Conservation (phyloP, 2,797 vertebrate genomes). For the Urophycis tenuis region DNA sequence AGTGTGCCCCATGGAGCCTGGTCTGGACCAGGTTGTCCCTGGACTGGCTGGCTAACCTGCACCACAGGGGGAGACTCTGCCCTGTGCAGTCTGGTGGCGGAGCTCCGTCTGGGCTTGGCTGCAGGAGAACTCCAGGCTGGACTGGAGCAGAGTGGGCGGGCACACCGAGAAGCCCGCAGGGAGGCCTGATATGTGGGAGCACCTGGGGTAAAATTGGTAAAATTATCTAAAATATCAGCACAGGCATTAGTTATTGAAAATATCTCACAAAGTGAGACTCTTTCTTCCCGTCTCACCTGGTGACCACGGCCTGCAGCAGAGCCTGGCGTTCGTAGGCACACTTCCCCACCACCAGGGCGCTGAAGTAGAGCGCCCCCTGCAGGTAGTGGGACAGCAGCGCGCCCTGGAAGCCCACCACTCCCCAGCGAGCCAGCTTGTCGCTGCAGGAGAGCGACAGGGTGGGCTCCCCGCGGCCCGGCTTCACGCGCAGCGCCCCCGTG, state of each 20-base stretch:
- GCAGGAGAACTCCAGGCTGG: conserved; percentile 77
- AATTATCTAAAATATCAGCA: not conserved
- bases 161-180: conserved; percentile 74
- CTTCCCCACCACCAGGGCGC: conserved; percentile 77
- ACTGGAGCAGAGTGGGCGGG: conserved; percentile 72
- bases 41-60: conserved; percentile 68
- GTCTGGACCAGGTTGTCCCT: not conserved
- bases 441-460: conserved; percentile 92
- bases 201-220: conserved; percentile 60
- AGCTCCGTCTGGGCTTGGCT: conserved; percentile 70
- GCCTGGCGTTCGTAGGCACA: conserved; percentile 79
- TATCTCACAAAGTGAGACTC: not conserved
- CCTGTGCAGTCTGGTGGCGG: conserved; percentile 45
- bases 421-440: conserved; percentile 92
- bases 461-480: conserved; percentile 86
- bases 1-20: not conserved
- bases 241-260: not conserved
- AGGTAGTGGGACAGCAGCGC: conserved; percentile 89
- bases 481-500: conserved; percentile 78
- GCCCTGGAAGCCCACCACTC: conserved; percentile 86
- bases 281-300: conserved; percentile 62
- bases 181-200: conserved; percentile 65
- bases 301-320: conserved; percentile 77
- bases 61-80: conserved; percentile 79
- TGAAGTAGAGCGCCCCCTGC: conserved; percentile 80